Percentiles rank a stretch among this genome's conserved stretches.
Evolutionary conservation across 2,888 invertebrate genomes (phyloP).

Genomic region (Netelia virgata): DNA sequence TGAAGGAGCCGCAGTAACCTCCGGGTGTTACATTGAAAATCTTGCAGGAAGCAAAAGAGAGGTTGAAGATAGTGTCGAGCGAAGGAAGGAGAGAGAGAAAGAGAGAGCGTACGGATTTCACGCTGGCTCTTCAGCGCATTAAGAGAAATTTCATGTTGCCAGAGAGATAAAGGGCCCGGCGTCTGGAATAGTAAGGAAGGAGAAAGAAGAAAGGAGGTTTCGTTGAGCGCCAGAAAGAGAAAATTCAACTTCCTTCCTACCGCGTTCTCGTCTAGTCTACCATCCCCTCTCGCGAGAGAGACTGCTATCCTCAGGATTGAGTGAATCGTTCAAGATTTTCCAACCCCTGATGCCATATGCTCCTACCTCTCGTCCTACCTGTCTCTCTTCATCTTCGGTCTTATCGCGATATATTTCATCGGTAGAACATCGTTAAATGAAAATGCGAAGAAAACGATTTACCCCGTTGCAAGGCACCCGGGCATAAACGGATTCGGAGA

Average conservation of each 20-base stretch:
- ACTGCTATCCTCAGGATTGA: conserved; percentile 54
- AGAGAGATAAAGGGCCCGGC: conserved; percentile 50
- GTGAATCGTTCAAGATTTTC: conserved; percentile 50
- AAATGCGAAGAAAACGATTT: not conserved
- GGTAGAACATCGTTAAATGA: conserved; percentile 19
- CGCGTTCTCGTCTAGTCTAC: conserved; percentile 48
- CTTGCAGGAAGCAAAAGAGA: conserved; percentile 45
- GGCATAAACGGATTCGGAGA: conserved; percentile 6
- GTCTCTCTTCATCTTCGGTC: conserved; percentile 16
- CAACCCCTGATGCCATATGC: not conserved
- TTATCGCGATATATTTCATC: conserved; percentile 44
- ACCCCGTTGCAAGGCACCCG: not conserved
- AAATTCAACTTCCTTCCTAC: conserved; percentile 30
- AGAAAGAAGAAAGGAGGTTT: conserved; percentile 49
- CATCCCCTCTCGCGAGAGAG: conserved; percentile 39
- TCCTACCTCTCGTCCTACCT: conserved; percentile 2
- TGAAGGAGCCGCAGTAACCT: conserved; percentile 25
- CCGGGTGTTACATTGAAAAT: conserved; percentile 55
- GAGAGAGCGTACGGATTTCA: conserved; percentile 46
- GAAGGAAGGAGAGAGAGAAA: conserved; percentile 13
- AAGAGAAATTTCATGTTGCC: conserved; percentile 49
- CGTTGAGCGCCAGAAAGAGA: conserved; percentile 26
- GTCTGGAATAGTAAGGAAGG: conserved; percentile 61
- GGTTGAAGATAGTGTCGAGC: conserved; percentile 17
- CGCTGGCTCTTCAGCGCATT: conserved; percentile 14